phyloP scores from a whole-genome alignment of 2,888 invertebrate genomes.

The Liopterus haemorrhoidalis region DNA sequence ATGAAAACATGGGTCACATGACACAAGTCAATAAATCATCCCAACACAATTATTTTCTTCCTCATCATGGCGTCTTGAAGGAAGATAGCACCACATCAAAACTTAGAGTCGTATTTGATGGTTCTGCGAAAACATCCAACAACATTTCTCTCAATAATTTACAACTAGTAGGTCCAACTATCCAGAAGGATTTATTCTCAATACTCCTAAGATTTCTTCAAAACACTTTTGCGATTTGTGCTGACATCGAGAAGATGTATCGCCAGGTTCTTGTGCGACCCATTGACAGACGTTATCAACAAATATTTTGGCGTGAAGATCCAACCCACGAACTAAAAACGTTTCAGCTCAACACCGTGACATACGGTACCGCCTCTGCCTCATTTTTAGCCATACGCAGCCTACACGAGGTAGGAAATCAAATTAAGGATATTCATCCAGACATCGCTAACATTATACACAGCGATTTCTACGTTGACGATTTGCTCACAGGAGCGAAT shows the following conservation, averaged over 20 bases:
- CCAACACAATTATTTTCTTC: not conserved
- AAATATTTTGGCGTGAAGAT: not conserved
- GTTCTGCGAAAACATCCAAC: not conserved
- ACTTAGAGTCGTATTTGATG: slow-evolving; percentile 1
- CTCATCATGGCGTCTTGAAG: slow-evolving; percentile 1
- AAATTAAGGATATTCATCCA: not conserved
- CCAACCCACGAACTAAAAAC: not conserved
- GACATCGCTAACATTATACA: not conserved
- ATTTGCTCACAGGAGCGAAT: not conserved
- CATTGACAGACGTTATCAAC: not conserved
- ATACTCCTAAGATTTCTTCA: not conserved
- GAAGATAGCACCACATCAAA: not conserved
- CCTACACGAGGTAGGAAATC: not conserved
- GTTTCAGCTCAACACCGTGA: not conserved
- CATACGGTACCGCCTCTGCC: not conserved
- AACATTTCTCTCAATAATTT: not conserved
- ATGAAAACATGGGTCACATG: not conserved
- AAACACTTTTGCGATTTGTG: too few species aligned
- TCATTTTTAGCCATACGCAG: not conserved
- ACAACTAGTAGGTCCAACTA: not conserved
- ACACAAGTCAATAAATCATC: not conserved
- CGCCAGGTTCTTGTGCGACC: not conserved
- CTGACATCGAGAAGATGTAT: not conserved
- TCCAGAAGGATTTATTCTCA: not conserved
- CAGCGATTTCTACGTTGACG: slow-evolving; percentile 3